Base-by-base conservation (phyloP, 2,797 vertebrate genomes). In the Onychomys arenicola region DNA sequence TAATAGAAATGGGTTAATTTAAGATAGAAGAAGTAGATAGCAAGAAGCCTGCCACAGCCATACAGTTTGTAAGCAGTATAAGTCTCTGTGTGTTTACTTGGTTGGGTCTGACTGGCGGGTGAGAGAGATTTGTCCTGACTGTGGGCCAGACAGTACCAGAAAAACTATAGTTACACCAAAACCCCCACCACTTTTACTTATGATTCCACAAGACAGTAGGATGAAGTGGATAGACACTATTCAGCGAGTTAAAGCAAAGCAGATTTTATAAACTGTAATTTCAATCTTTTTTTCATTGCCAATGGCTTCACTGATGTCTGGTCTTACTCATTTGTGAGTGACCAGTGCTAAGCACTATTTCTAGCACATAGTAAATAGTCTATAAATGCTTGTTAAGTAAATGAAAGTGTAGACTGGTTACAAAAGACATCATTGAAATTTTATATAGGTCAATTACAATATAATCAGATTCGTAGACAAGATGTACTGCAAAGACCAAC, bases 361-460 rank as follows among this genome's bases (percentile, higher is more conserved):
- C 67, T 75, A 76, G 65, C 59, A 81, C n/a, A 49, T 57, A 86
- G 73, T 86, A 95, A 63, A 40, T 90, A 61, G 65, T 93, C 23
- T 76, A 80, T 89, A 95, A 90, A 95, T 52, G 5, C n/a, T 93
- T 96, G 55, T 40, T 93, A 89, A 91, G 25, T 77, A 96, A 91
- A 89, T 76, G 63, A 92, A 95, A 83, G 37, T 29, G 32, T 40
- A 77, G 25, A n/a, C 27, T 63, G 34, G 52, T 25, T 37, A 43
- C 0, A 87, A 78, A 96, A 96, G n/a, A 73, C 49, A 77, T 86
- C 81, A 94, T 49, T 92, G 85, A 81, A 92, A 94, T 84, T 96
- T 92, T 85, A 77, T 77, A 59, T 83, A 57, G 61, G 71, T 95
- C 91, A 94, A 88, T 94, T 95, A 86, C 32, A 93, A 78, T 93